A percentile compares a stretch with the other conserved stretches of the same genome.
Conservation (phyloP, 2,113 vertebrate species). For the Cettia cetti region DNA sequence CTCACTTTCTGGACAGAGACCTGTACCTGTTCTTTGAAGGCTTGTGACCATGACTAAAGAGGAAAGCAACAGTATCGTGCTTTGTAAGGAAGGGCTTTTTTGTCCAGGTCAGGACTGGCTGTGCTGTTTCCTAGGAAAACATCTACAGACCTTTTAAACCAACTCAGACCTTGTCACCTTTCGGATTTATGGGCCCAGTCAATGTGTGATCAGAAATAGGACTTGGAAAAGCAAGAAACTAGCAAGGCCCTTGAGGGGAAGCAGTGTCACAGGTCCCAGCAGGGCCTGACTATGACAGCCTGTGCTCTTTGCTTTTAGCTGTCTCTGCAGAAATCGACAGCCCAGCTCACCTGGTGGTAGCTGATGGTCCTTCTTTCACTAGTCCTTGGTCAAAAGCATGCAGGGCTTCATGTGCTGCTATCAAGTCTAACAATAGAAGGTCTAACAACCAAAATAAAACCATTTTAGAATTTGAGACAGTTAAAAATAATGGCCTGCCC, state of each 20-base stretch:
- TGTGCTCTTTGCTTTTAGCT: neutral
- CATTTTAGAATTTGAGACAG: neutral
- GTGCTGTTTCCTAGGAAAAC: neutral
- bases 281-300: neutral
- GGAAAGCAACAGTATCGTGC: neutral
- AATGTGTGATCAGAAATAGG: neutral
- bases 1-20: neutral
- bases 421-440: neutral
- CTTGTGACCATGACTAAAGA: neutral
- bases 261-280: neutral
- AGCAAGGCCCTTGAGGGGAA: neutral
- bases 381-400: neutral
- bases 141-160: neutral
- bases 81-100: neutral
- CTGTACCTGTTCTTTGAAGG: neutral
- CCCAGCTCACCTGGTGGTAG: slow-evolving; percentile 64
- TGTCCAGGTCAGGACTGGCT: neutral
- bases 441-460: neutral
- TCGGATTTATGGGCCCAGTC: neutral
- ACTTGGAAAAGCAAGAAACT: neutral
- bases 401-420: neutral
- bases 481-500: neutral
- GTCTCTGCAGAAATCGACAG: slow-evolving; percentile 54
- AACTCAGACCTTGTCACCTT: neutral
- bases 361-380: neutral